These are phyloP conservation scores for Alces alces DNA, from an alignment of 2,113 vertebrate genomes.

Conservation along the genomic window DNA sequence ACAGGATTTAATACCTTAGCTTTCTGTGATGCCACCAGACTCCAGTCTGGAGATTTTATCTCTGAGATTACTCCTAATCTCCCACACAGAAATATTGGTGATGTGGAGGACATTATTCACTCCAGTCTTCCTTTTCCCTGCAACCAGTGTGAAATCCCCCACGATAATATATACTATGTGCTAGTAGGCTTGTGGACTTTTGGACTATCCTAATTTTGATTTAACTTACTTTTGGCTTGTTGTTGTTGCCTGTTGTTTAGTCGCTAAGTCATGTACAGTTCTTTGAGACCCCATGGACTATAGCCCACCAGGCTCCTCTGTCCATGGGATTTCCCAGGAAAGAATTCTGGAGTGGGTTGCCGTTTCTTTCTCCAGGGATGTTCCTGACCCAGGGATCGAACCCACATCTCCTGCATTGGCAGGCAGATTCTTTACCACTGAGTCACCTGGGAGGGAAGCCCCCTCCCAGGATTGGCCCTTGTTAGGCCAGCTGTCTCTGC, in stretches of 20 bases:
- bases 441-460: neutral
- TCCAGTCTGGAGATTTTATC: slow-evolving; percentile 56
- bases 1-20: slow-evolving; percentile 45
- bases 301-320: neutral
- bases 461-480: neutral
- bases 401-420: neutral
- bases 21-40: slow-evolving; percentile 30
- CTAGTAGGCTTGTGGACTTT: neutral
- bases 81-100: neutral
- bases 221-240: neutral
- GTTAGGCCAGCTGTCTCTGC: neutral
- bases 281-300: neutral
- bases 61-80: slow-evolving; percentile 51
- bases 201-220: neutral
- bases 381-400: neutral
- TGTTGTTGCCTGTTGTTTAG: neutral
- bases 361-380: neutral
- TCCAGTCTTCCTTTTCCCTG: neutral
- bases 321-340: neutral
- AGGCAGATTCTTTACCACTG: neutral
- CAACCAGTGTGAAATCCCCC: neutral
- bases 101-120: neutral
- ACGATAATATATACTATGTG: neutral
- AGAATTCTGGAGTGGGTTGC: neutral
- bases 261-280: neutral